Evolutionary conservation across 2,797 vertebrate genomes (phyloP), one percentile per base, ranked within the genome.

Genomic region (Buphagus erythrorhynchus): DNA sequence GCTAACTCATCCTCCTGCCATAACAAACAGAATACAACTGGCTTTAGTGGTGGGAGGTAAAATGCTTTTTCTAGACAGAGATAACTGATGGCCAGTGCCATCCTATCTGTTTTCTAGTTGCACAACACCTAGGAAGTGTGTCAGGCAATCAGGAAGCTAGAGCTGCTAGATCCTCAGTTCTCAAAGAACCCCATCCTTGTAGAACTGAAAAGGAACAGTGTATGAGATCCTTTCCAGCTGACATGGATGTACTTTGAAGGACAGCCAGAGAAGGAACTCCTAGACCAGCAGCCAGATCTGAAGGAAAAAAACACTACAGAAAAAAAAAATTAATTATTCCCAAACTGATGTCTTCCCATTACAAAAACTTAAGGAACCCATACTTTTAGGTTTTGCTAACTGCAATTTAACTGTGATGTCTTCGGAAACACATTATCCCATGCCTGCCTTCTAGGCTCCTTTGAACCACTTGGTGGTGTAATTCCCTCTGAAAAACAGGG

Each of bases 91-190:
- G 61, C 42, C 46, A 46, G 57, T 38, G 35, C 48, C 16, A 7
- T 42, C 35, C 46, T 73, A 54, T 40, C 74, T 82, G 51, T 69
- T 35, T 26, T 14, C 42, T 36, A 13, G 13, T 73, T 92, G 79
- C 46, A 28, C 79, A 66, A 79, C 46, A 21, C 24, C 28, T 19
- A 4, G 33, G 17, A 43, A 57, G 8, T 11, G 16, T 51, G 35
- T 36, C 21, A 25, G 77, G 36, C 0, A 0, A 38, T n/a, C 25
- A 14, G 58, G 46, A 52, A 72, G 29, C 8, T 9, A 16, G 26
- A 84, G n/a, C 54, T 79, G 82, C 33, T 61, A 49, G 28, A 33
- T 52, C 18, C 29, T 55, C 40, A 18, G 15, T 18, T 81, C 35
- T 40, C 4, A 0, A 35, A 45, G 38, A 4, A 13, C 26, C 59